phyloP scores from a whole-genome alignment of 2,888 invertebrate species.

The Aradus depressus region DNA sequence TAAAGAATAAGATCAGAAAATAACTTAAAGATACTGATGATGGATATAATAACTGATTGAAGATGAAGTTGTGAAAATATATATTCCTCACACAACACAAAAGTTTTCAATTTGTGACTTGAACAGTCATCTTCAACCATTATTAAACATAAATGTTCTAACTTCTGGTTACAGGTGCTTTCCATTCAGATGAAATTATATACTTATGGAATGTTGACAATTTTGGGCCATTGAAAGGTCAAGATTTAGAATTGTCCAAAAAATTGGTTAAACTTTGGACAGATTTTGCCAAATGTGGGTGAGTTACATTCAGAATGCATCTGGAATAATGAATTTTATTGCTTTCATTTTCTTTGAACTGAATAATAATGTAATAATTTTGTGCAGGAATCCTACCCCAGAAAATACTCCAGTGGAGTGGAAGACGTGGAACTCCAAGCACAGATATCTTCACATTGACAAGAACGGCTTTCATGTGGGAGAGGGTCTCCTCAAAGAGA shows the following conservation, averaged over 20 bases:
- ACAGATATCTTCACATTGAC: constrained; percentile 1
- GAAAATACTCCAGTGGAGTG: not conserved
- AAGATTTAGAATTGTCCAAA: constrained; percentile 13
- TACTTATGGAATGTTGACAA: no score
- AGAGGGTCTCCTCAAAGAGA: not conserved
- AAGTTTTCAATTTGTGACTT: no score
- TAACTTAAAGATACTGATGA: no score
- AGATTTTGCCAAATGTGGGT: constrained; percentile 19
- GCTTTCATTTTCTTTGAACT: not conserved
- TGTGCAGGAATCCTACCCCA: not conserved
- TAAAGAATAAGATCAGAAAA: no score
- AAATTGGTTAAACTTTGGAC: constrained; percentile 12
- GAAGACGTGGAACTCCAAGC: not conserved
- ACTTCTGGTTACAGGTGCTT: no score
- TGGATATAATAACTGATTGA: no score
- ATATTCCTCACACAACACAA: no score
- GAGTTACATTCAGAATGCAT: not conserved
- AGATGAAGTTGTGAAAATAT: no score
- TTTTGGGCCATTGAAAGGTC: not conserved
- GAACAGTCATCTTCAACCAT: no score
- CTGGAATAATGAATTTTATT: not conserved
- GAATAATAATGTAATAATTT: not conserved
- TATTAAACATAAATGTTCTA: no score
- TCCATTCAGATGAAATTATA: no score
- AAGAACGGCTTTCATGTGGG: not conserved